Percentiles rank a stretch among this genome's conserved stretches.
Evolutionary conservation across 2,797 vertebrate species (phyloP).

Genomic region (Vespertilio murinus): DNA sequence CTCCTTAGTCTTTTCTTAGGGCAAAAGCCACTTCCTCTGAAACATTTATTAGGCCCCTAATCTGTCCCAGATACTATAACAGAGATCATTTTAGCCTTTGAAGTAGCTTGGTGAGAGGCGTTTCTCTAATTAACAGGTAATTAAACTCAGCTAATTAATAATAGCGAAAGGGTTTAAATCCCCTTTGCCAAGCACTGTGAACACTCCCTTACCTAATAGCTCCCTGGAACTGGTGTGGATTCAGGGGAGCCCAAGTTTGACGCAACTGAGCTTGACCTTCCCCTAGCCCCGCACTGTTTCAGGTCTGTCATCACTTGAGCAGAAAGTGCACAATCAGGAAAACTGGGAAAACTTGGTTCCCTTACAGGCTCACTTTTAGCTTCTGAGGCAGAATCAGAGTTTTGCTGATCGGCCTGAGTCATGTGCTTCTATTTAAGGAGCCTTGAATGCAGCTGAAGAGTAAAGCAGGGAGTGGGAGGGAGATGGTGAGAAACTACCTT

Average conservation of each 20-base stretch:
- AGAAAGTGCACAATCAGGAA: not conserved
- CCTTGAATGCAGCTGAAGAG: not conserved
- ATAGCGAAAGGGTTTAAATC: not conserved
- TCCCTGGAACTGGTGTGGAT: not conserved
- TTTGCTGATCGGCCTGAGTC: conserved; percentile 3
- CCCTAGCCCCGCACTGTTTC: no score
- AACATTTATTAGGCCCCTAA: not conserved
- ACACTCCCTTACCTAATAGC: not conserved
- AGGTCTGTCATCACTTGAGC: not conserved
- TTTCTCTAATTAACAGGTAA: not conserved
- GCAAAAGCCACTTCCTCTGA: not conserved
- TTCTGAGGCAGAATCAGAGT: conserved; percentile 4
- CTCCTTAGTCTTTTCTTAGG: not conserved
- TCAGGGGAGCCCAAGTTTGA: not conserved
- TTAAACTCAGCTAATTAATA: not conserved
- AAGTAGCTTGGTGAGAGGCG: not conserved
- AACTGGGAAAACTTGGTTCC: not conserved
- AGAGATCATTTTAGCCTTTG: not conserved
- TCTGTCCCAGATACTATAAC: not conserved
- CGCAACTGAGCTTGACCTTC: not conserved
- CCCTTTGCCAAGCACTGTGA: not conserved
- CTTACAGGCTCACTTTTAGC: conserved; percentile 20
- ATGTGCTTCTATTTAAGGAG: conserved; percentile 41
- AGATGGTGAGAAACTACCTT: not conserved
- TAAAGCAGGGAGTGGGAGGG: not conserved